Base-by-base conservation (phyloP, 2,888 invertebrate genomes). In the Apodemia hepburni region DNA sequence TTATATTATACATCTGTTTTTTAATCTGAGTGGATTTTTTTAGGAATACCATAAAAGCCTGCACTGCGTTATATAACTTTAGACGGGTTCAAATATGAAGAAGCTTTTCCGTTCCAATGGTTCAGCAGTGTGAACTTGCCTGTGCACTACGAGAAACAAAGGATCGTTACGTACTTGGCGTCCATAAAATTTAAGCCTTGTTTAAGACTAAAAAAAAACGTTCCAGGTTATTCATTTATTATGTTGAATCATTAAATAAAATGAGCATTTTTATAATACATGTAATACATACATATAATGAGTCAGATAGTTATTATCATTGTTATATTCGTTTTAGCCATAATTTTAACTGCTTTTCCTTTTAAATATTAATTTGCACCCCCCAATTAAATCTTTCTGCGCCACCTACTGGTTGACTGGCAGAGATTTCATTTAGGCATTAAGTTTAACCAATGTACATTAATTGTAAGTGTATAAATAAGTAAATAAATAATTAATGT, bases 101-200 rank as follows among this genome's bases (percentile, higher is more conserved):
- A 70, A 68, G 77, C 82, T 82, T 84, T 84, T 85, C 82, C 84
- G 74, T 82, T 77, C 74, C 73, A 77, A 72, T 69, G 67, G 68
- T 69, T 71, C 65, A 67, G 71, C 74, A 68, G 66, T 76, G 78
- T 79, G 78, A 79, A 82, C 81, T 77, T 76, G 76, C 80, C 33
- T 58, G 42, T 27, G 60, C 42, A 57, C 42, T 57, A 15, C 17
- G 22, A 22, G 22, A 54, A 15, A 54, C 54, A 54, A 54, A 54
- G 54, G 54, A 29, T 54, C 54, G 54, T 54, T 54, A 27, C 51
- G 51, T 51, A 29, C 54, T 54, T 22, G 6, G 27, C 22, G 27
- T 27, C 27, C 6, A 54, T 54, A 54, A 15, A 54, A 54, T 29
- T 5, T 18, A 22, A 18, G 12, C 11, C 22, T 51, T 45, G 7